phyloP scores from a whole-genome alignment of 2,888 invertebrate species.

The Watsonalla cultraria region DNA sequence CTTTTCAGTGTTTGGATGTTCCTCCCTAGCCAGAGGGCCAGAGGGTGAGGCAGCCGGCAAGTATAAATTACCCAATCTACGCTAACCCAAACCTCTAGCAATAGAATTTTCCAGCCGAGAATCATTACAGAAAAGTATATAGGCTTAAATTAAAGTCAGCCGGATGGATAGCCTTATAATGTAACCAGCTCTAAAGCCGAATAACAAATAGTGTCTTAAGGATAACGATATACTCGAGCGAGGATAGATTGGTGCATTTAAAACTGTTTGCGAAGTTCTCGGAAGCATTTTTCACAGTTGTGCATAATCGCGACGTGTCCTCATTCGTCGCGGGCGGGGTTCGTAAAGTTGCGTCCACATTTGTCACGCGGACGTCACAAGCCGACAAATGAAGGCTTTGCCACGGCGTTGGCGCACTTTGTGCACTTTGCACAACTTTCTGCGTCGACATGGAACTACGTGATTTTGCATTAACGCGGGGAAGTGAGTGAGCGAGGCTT shows the following conservation, averaged over 20 bases:
- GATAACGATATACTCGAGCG: not conserved
- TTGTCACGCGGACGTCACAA: constrained; percentile 76
- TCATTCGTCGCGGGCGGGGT: constrained; percentile 38
- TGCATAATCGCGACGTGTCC: constrained; percentile 59
- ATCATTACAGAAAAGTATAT: constrained; percentile 64
- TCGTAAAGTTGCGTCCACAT: constrained; percentile 71
- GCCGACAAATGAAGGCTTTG: constrained; percentile 79
- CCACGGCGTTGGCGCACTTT: constrained; percentile 70
- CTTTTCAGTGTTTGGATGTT: constrained; percentile 54
- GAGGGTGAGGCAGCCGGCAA: constrained; percentile 56
- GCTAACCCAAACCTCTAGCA: constrained; percentile 69
- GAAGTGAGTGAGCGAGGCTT: constrained; percentile 59
- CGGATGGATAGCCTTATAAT: constrained; percentile 47
- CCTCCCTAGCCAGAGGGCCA: constrained; percentile 28
- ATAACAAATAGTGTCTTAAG: not conserved
- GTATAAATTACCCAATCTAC: constrained; percentile 77
- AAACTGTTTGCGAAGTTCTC: constrained; percentile 34
- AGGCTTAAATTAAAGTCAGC: constrained; percentile 59
- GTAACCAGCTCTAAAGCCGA: constrained; percentile 6
- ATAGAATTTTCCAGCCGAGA: constrained; percentile 67
- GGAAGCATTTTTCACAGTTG: constrained; percentile 57
- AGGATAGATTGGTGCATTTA: constrained; percentile 27
- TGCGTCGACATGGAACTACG: constrained; percentile 71
- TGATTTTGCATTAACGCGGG: constrained; percentile 73
- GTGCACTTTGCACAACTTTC: constrained; percentile 76